Evolutionary conservation across 2,797 vertebrate species (phyloP).

Genomic region (Hemitrygon akajei): DNA sequence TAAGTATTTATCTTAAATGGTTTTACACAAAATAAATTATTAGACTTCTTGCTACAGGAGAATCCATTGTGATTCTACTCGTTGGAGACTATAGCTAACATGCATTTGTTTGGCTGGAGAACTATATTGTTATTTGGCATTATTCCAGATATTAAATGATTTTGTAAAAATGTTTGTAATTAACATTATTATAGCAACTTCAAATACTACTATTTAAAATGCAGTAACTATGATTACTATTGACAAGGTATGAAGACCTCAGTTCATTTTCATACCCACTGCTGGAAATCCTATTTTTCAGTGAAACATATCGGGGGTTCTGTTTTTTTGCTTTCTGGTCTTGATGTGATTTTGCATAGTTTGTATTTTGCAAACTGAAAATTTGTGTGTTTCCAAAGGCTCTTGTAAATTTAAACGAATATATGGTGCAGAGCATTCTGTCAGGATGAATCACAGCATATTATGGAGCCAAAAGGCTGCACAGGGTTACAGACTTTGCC

Average conservation of each 20-base stretch:
- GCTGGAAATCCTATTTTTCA: background rate
- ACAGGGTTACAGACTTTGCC: no score
- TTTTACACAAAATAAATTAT: no score
- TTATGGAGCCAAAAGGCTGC: no score
- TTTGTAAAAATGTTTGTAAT: background rate
- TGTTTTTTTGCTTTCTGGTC: background rate
- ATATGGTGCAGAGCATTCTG: no score
- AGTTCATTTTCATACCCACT: background rate
- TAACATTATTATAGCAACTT: background rate
- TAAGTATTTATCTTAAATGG: no score
- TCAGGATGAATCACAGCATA: no score
- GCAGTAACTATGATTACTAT: background rate
- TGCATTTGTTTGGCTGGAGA: background rate
- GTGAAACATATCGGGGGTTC: background rate
- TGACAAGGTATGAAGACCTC: background rate
- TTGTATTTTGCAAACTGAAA: background rate
- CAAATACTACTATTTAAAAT: background rate
- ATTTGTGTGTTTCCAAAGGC: no score
- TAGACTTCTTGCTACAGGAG: no score
- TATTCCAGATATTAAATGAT: conserved; percentile 16
- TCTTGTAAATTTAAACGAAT: no score
- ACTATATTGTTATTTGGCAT: background rate
- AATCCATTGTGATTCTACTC: no score
- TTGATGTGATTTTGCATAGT: background rate
- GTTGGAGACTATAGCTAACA: no score